Evolutionary conservation across 2,113 vertebrate species (phyloP).

Genomic region (Typhlomys cinereus): DNA sequence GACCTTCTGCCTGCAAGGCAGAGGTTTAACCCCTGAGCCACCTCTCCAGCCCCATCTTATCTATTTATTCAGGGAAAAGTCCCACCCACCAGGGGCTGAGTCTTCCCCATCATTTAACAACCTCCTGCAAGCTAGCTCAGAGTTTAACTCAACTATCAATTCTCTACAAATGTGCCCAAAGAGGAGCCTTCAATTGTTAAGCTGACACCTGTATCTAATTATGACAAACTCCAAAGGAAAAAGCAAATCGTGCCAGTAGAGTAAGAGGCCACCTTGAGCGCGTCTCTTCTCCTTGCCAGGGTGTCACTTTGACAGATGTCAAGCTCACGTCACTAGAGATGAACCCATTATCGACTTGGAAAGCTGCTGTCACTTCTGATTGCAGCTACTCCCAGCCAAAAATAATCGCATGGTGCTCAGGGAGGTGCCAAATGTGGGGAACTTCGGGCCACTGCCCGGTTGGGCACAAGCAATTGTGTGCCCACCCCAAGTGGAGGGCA

Average conservation of each 20-base stretch:
- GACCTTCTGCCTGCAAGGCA: no score
- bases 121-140: no score
- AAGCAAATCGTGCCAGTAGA: neutral
- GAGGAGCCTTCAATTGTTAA: no score
- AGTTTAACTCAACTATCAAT: no score
- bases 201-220: no score
- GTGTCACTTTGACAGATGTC: conserved; percentile 79
- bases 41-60: no score
- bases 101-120: no score
- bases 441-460: conserved; percentile 73
- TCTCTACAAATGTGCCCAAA: no score
- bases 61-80: no score
- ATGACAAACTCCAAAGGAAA: conserved; percentile 48
- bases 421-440: conserved; percentile 77
- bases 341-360: conserved; percentile 64
- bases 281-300: conserved; percentile 58
- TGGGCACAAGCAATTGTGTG: conserved; percentile 67
- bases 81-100: no score
- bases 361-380: conserved; percentile 56
- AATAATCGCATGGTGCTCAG: conserved; percentile 46
- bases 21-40: no score
- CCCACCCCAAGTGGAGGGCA: conserved; percentile 73
- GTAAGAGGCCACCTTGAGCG: conserved; percentile 45
- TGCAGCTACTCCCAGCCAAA: conserved; percentile 67
- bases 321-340: conserved; percentile 52